Conservation (phyloP, 2,113 vertebrate species). For the Mastomys coucha region DNA sequence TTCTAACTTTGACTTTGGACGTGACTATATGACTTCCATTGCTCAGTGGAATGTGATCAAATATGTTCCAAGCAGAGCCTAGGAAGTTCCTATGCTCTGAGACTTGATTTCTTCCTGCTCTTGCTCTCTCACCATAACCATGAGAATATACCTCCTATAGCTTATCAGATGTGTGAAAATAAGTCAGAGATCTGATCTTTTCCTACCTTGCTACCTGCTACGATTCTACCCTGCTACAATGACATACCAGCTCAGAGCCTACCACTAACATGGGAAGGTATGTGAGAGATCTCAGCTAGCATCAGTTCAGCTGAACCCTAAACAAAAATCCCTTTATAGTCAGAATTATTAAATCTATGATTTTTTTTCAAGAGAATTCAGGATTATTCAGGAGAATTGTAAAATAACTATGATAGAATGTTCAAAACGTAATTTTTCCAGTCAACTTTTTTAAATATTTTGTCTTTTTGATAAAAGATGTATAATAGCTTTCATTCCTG, state of each 20-base stretch:
- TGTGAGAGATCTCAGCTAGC: not conserved
- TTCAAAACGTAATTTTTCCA: conserved; percentile 31
- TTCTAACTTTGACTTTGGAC: not conserved
- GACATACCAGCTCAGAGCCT: not conserved
- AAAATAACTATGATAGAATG: conserved; percentile 15
- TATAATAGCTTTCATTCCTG: not conserved
- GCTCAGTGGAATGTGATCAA: not conserved
- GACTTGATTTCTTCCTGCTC: not conserved
- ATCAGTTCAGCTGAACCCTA: not conserved
- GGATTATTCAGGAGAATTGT: conserved; percentile 1
- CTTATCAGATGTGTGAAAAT: not conserved
- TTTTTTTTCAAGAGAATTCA: conserved; percentile 23
- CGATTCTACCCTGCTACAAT: too few relatives aligned
- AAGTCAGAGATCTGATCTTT: not conserved
- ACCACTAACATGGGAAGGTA: not conserved
- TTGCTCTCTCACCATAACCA: not conserved
- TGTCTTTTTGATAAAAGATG: conserved; percentile 6
- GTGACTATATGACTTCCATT: too few relatives aligned
- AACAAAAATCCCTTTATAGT: not conserved
- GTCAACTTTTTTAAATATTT: not conserved
- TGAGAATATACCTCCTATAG: not conserved
- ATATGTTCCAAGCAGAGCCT: not conserved
- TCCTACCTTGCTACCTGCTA: not conserved
- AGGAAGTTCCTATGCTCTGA: not conserved
- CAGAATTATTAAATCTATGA: not conserved